These are phyloP conservation scores for Xestobium rufovillosum DNA, from an alignment of 2,888 invertebrate species.

Conservation along the genomic window DNA sequence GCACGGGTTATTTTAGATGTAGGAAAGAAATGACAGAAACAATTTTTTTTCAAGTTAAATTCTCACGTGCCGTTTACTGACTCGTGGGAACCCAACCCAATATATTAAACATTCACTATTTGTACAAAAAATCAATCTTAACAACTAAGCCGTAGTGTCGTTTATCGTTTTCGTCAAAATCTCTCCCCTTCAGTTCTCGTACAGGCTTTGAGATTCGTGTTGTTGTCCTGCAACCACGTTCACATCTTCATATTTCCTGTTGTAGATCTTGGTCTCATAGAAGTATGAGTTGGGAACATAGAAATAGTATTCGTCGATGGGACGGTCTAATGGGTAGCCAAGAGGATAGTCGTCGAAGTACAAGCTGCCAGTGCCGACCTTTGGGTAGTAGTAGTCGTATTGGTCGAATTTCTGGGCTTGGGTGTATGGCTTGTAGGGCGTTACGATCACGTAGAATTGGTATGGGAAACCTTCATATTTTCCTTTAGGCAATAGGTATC, in stretches of 20 bases:
- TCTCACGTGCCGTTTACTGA: no score
- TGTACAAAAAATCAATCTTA: no score
- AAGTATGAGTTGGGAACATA: slow-evolving; percentile 61
- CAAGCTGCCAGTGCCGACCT: slow-evolving; percentile 25
- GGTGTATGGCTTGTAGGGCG: slow-evolving; percentile 41
- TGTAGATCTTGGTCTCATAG: slow-evolving; percentile 58
- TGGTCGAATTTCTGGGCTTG: slow-evolving; percentile 37
- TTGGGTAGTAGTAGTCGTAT: slow-evolving; percentile 21
- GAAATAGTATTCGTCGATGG: slow-evolving; percentile 52
- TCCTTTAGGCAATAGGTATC: slow-evolving; percentile 63
- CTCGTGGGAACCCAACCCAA: no score
- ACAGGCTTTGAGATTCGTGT: no score
- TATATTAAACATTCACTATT: no score
- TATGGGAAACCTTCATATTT: slow-evolving; percentile 53
- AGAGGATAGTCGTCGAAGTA: slow-evolving; percentile 54
- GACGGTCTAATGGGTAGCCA: slow-evolving; percentile 69
- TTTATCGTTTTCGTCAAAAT: no score
- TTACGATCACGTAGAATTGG: slow-evolving; percentile 47
- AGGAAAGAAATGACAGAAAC: no score
- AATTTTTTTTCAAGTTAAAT: no score
- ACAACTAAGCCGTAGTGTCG: no score
- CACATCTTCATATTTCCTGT: slow-evolving; percentile 46
- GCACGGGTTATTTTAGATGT: no score
- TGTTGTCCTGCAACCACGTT: no score
- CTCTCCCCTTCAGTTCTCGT: no score